phyloP scores from a whole-genome alignment of 2,797 vertebrate species.

The Pseudocheirus occidentalis region DNA sequence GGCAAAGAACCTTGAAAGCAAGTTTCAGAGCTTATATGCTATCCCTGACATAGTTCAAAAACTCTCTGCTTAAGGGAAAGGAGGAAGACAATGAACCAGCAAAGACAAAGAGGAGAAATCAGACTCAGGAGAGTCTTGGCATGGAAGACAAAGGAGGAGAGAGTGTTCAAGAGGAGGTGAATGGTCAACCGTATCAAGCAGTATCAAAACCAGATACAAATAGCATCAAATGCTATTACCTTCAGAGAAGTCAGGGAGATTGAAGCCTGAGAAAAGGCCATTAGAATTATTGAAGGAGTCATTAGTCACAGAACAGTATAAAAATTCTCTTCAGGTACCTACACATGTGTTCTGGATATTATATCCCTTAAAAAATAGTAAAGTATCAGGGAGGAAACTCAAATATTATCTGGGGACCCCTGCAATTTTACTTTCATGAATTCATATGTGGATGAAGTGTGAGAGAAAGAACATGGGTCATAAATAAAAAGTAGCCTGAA shows the following conservation, averaged over 20 bases:
- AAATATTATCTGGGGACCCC: background rate
- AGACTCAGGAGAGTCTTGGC: background rate
- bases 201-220: background rate
- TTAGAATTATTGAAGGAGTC: background rate
- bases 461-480: constrained; percentile 54
- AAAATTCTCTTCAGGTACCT: background rate
- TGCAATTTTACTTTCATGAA: constrained; percentile 55
- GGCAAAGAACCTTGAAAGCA: background rate
- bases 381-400: constrained; percentile 34
- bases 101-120: background rate
- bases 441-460: constrained; percentile 56
- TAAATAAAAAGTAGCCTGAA: constrained; percentile 64
- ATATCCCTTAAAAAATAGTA: background rate
- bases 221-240: background rate
- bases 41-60: background rate
- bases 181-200: background rate
- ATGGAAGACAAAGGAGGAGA: background rate
- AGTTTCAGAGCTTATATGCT: background rate
- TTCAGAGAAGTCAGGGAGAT: background rate
- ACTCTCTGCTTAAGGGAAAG: background rate
- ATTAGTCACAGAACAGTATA: too few species aligned
- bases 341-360: background rate
- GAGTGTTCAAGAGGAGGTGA: background rate
- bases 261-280: background rate
- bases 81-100: background rate